A percentile compares a stretch with the other conserved stretches of the same genome.
Conservation (phyloP, 1,140 invertebrate species). For the Rhopalosiphum maidis region DNA sequence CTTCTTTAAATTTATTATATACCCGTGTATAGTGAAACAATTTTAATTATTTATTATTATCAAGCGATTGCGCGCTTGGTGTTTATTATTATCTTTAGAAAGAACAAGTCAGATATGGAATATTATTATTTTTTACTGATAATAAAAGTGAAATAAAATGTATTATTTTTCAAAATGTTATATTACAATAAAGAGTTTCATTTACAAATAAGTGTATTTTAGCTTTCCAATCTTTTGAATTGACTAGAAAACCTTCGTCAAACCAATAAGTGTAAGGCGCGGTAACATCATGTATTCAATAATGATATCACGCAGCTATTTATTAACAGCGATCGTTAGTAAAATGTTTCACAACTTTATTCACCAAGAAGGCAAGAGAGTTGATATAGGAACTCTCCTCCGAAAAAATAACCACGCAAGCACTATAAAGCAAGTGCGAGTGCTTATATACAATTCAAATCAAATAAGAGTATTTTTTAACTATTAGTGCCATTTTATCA, state of each 20-base stretch:
- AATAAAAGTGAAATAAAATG: conserved; percentile 9
- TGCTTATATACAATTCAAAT: background rate
- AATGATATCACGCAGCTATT: background rate
- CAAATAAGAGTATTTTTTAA: background rate
- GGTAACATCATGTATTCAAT: background rate
- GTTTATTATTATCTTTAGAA: background rate
- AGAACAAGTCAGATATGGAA: background rate
- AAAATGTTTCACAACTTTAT: background rate
- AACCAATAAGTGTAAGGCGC: background rate
- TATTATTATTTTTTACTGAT: background rate
- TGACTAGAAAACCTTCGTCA: background rate
- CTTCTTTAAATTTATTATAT: background rate
- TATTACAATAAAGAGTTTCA: conserved; percentile 4
- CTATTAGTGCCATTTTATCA: background rate
- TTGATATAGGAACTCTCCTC: background rate
- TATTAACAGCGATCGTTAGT: background rate
- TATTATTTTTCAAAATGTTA: conserved; percentile 7
- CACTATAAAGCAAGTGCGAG: background rate
- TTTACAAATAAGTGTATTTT: background rate
- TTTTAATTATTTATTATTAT: background rate
- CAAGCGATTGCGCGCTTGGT: background rate
- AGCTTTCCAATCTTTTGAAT: background rate
- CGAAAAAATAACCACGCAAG: background rate
- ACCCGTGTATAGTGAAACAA: background rate
- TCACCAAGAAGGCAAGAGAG: background rate